Evolutionary conservation across 2,888 invertebrate genomes (phyloP).

Genomic region (Camponotus fellah): DNA sequence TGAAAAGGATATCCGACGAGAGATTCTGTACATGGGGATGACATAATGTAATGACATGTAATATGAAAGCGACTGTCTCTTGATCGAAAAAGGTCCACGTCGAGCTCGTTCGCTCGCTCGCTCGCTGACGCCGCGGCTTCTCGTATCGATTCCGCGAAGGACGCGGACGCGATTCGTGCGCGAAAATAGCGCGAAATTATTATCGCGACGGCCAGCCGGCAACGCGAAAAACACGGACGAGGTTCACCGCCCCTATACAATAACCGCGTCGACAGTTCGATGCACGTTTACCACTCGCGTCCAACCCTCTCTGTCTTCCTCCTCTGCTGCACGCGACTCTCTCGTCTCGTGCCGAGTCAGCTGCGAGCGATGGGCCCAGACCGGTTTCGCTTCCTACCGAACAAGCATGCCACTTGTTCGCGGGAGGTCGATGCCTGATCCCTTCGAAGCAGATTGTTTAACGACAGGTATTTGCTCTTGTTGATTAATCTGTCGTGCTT

Average conservation of each 20-base stretch:
- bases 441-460: background rate
- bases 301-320: slow-evolving; percentile 37
- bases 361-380: slow-evolving; percentile 14
- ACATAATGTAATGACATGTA: background rate
- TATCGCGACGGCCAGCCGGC: slow-evolving; percentile 3
- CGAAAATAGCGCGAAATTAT: slow-evolving; percentile 7
- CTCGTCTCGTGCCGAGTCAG: slow-evolving; percentile 24
- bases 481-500: no score
- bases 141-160: background rate
- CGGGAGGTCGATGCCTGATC: background rate
- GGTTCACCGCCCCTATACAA: slow-evolving; percentile 66
- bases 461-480: background rate
- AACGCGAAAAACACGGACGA: slow-evolving; percentile 43
- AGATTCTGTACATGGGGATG: background rate
- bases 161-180: background rate
- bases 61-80: background rate
- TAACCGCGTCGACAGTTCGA: slow-evolving; percentile 64
- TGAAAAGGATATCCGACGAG: background rate
- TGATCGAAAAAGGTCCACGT: background rate
- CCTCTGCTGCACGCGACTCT: background rate
- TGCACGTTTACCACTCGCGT: slow-evolving; percentile 48
- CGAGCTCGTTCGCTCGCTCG: background rate
- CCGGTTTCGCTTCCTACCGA: slow-evolving; percentile 6
- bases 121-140: background rate
- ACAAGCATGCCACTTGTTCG: slow-evolving; percentile 22